phyloP scores from a whole-genome alignment of 2,888 invertebrate genomes.

The Ornithoptera alexandrae region DNA sequence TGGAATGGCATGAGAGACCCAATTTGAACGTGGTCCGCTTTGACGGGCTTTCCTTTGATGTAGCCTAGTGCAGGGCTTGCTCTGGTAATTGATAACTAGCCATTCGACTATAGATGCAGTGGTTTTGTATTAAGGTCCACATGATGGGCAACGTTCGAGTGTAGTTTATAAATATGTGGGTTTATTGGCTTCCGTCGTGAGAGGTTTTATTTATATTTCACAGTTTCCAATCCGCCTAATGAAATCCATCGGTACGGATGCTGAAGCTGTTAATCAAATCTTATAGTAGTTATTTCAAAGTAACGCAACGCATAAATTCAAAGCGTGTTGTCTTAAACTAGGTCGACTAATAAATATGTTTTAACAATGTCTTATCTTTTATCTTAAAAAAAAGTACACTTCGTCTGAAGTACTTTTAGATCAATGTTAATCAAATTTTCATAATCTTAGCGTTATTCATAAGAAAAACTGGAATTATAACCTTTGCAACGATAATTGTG shows the following conservation, averaged over 20 bases:
- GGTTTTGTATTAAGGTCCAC: conserved; percentile 36
- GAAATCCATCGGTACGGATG: conserved; percentile 20
- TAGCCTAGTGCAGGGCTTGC: conserved; percentile 29
- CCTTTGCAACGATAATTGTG: no score
- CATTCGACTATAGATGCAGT: conserved; percentile 27
- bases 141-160: conserved; percentile 6
- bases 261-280: conserved; percentile 22
- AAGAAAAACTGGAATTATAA: no score
- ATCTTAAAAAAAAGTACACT: no score
- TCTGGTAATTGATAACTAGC: conserved; percentile 10
- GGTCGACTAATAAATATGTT: no score
- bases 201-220: conserved; percentile 30
- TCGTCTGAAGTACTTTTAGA: no score
- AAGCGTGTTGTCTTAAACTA: no score
- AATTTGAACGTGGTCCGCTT: conserved; percentile 37
- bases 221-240: conserved; percentile 21
- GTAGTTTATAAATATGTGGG: conserved; percentile 17
- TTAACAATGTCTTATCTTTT: no score
- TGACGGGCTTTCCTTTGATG: conserved; percentile 41
- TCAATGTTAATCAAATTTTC: no score
- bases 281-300: neutral
- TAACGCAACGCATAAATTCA: no score
- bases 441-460: no score
- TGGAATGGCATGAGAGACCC: conserved; percentile 31
- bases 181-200: conserved; percentile 33